These are phyloP conservation scores for Hetaerina americana DNA, from an alignment of 1,140 invertebrate genomes.

Conservation along the genomic window DNA sequence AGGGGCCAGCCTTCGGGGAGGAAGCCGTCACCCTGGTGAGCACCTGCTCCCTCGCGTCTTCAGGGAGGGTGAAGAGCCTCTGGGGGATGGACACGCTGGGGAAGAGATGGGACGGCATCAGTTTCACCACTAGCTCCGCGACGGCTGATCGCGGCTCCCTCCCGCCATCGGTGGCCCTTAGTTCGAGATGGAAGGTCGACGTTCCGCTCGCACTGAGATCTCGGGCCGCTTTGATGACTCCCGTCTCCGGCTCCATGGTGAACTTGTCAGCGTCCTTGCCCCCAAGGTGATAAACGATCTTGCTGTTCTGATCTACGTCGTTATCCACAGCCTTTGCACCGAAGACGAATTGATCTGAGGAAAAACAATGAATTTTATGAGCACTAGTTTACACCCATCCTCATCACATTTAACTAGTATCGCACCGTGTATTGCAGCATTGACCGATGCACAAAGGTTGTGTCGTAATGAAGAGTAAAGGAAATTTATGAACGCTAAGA, in stretches of 20 bases:
- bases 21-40: slow-evolving; percentile 46
- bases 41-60: slow-evolving; percentile 24
- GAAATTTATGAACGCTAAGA: too few species aligned
- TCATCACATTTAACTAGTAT: too few species aligned
- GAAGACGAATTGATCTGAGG: slow-evolving; percentile 62
- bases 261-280: slow-evolving; percentile 67
- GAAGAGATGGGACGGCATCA: slow-evolving; percentile 58
- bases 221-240: slow-evolving; percentile 61
- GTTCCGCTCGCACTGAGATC: slow-evolving; percentile 29
- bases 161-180: slow-evolving; percentile 60
- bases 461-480: too few species aligned
- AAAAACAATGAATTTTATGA: neutral
- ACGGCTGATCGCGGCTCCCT: slow-evolving; percentile 42
- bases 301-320: slow-evolving; percentile 66
- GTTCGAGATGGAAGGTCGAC: slow-evolving; percentile 53
- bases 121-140: slow-evolving; percentile 51
- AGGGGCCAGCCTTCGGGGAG: slow-evolving; percentile 55
- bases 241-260: slow-evolving; percentile 58
- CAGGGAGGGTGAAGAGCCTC: slow-evolving; percentile 36
- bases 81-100: slow-evolving; percentile 54
- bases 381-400: too few species aligned
- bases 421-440: too few species aligned
- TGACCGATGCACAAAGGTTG: too few species aligned
- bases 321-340: slow-evolving; percentile 68
- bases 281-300: slow-evolving; percentile 59